A percentile compares a stretch with the other conserved stretches of the same genome.
These are phyloP conservation scores for Cephalopterus ornatus DNA, from an alignment of 2,113 vertebrate species.

Conservation along the genomic window DNA sequence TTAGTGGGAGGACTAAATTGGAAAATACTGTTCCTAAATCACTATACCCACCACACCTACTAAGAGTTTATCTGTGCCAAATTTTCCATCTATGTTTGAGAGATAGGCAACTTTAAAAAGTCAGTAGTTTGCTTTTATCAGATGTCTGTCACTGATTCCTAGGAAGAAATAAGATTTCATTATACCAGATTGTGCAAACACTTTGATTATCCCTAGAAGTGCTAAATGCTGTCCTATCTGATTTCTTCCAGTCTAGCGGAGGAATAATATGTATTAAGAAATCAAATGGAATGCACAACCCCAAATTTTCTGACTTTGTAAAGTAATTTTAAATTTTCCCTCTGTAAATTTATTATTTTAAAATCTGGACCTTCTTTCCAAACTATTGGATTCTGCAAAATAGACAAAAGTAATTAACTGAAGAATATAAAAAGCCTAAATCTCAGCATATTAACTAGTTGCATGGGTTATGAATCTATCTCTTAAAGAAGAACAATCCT, in stretches of 20 bases:
- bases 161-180: not conserved
- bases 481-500: not conserved
- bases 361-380: not conserved
- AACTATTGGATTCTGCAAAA: not conserved
- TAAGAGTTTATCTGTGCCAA: not conserved
- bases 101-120: not conserved
- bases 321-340: not conserved
- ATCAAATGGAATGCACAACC: not conserved
- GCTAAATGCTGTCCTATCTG: not conserved
- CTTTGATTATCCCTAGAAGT: not conserved
- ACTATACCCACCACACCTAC: not conserved
- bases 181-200: not conserved
- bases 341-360: not conserved
- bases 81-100: not conserved
- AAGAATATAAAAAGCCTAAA: not conserved
- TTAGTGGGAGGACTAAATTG: not conserved
- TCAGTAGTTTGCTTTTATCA: not conserved
- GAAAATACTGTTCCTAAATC: not conserved
- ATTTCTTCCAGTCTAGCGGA: not conserved
- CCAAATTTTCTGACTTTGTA: not conserved
- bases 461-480: not conserved
- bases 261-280: not conserved
- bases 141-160: not conserved
- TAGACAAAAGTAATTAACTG: not conserved
- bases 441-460: not conserved